Evolutionary conservation across 2,113 vertebrate genomes (phyloP).

Genomic region (Butastur rufipennis): DNA sequence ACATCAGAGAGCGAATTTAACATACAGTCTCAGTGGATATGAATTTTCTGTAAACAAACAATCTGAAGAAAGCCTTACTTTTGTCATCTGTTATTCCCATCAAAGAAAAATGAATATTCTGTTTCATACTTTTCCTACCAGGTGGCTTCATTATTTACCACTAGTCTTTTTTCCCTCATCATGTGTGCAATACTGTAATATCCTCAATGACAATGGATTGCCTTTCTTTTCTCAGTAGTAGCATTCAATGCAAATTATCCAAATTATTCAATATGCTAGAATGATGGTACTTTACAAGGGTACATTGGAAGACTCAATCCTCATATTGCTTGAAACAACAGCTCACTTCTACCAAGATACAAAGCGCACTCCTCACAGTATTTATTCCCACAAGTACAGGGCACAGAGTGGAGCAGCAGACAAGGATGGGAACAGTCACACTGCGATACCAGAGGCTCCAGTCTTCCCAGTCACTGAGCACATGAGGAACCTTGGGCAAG

Average conservation of each 20-base stretch:
- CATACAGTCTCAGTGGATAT: constrained; percentile 71
- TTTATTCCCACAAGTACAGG: background rate
- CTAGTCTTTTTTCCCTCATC: constrained; percentile 4
- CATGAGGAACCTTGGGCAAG: background rate
- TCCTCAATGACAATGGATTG: background rate
- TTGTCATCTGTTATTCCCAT: constrained; percentile 77
- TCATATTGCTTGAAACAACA: background rate
- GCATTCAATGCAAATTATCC: constrained; percentile 38
- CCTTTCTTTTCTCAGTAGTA: background rate
- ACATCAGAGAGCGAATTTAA: constrained; percentile 81
- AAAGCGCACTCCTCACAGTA: background rate
- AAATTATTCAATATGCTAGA: constrained; percentile 14
- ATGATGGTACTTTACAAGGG: background rate
- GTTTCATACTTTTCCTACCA: constrained; percentile 73
- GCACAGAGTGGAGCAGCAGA: background rate
- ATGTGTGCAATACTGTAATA: background rate
- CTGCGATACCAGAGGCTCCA: background rate
- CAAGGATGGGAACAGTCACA: background rate
- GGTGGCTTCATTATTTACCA: constrained; percentile 72
- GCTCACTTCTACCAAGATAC: background rate
- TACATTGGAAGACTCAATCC: background rate
- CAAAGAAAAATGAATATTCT: constrained; percentile 81
- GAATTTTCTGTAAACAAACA: constrained; percentile 79
- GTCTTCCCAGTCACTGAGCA: background rate
- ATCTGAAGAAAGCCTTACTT: constrained; percentile 70